Evolutionary conservation across 1,140 invertebrate species (phyloP).

Genomic region (Drosophila repletoides): DNA sequence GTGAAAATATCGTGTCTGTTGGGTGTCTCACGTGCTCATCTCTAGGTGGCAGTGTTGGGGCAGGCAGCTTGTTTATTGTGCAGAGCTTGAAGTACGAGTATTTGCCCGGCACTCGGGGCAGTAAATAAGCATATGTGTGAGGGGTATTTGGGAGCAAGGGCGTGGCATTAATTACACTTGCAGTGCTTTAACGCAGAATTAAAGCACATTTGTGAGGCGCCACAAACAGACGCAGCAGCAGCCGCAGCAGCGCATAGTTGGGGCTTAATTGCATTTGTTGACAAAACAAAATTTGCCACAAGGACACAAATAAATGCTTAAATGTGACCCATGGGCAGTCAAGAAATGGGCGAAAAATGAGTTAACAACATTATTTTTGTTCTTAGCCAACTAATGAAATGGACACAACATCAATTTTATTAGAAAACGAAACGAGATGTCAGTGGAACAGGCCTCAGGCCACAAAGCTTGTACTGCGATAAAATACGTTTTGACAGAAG

Average conservation of each 20-base stretch:
- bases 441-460: constrained; percentile 2
- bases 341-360: constrained; percentile 59
- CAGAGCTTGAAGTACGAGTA: constrained; percentile 50
- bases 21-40: too few species aligned
- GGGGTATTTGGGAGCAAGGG: neutral
- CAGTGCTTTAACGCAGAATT: constrained; percentile 64
- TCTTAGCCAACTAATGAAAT: constrained; percentile 39
- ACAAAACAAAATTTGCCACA: constrained; percentile 51
- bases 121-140: constrained; percentile 60
- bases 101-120: constrained; percentile 51
- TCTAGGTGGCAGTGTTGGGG: too few species aligned
- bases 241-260: constrained; percentile 25
- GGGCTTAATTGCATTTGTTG: constrained; percentile 68
- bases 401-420: constrained; percentile 53
- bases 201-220: constrained; percentile 56
- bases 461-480: constrained; percentile 34
- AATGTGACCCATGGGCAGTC: constrained; percentile 59
- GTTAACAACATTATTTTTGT: constrained; percentile 73
- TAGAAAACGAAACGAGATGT: constrained; percentile 19
- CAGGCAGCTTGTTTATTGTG: constrained; percentile 57
- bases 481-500: constrained; percentile 76
- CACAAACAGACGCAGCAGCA: too few species aligned
- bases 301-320: constrained; percentile 8
- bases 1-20: too few species aligned
- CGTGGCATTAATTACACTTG: constrained; percentile 59